Evolutionary conservation across 2,888 invertebrate genomes (phyloP), one percentile per base, ranked within the genome.

Genomic region (Epirrhoe tristata): DNA sequence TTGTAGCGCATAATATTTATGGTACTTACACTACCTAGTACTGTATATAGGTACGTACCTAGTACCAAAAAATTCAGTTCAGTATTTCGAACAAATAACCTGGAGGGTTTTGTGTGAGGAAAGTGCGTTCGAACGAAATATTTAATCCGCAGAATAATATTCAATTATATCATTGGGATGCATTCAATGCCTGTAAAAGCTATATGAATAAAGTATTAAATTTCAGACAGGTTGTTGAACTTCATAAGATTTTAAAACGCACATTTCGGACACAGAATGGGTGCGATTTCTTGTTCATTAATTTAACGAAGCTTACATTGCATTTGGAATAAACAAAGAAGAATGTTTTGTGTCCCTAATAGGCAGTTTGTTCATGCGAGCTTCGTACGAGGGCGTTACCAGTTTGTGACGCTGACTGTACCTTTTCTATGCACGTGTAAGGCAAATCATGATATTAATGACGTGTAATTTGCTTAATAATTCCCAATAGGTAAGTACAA

Each of bases 161-260:
- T 52, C 52, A 31, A 52, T 52, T 10, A 5, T 51, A 51, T 51
- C 31, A 52, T 52, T 52, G 52, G 52, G 52, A 52, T 52, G 31
- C 12, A 7, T 12, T 51, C 16, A 17, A 0, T 51, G 24, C 51
- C 7, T 8, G 12, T 4, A 31, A 52, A 52, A 52, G 17, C 10
- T 51, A 24, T 32, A 31, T 5, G 12, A 52, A 31, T 52, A 52
- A 52, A 52, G 31, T n/a, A 6, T 31, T 52, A 24, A 24, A 51
- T 51, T 24, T 51, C 8, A 10, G 10, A 12, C 4, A 31, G 17
- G 8, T 16, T 51, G 8, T 24, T 31, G 31, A 51, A 51, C 31
- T 31, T 24, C 12, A 10, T 6, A 1, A n/a, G n/a, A n/a, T n/a
- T n/a, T n/a, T n/a, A n/a, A n/a, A n/a, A n/a, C n/a, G n/a, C n/a